Base-by-base conservation (phyloP, 2,113 vertebrate species). In the Saguinus imperator region DNA sequence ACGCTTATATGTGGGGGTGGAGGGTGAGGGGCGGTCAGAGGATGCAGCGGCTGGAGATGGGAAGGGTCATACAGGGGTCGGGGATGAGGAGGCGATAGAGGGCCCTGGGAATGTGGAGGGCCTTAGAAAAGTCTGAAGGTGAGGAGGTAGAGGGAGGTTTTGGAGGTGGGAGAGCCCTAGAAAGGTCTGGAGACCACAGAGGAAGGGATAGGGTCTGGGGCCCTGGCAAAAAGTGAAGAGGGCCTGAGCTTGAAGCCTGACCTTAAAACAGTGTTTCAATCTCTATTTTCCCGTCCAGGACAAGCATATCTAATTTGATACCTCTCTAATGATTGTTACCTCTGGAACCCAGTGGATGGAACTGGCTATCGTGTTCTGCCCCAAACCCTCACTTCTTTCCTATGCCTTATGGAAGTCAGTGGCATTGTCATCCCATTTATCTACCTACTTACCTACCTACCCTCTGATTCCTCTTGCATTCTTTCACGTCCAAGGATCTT, bases 31-130 rank as follows among this genome's bases (percentile, higher is more conserved):
- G 75, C 76, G 96, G 87, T 21, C 79, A 83, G 87, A 81, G 80
- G 89, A 92, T 94, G 94, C 37, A 93, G 93, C 68, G 93, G 88
- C 58, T 80, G 77, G 86, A 88, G 89, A 86, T 94, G 94, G 95
- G 75, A 48, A 95, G 96, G 79, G 96, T 98, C 94, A 66, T 4
- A 45, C 75, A 84, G 76, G 92, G 96, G 94, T 94, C 83, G 87
- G 88, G 81, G 84, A 87, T 61, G 83, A 81, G n/a, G 89, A 80
- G 48, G 83, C 48, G 52, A 3, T 10, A 14, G 72, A 79, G 55
- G 84, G 83, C 45, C 45, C 7, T 80, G n/a, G 48, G 48, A 61
- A 37, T 17, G 88, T 90, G 81, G 75, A 37, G 40, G 25, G 50
- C 37, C 82, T 58, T 77, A 17, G 90, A 61, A 92, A 72, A 72